Base-by-base conservation (phyloP, 2,113 vertebrate genomes). In the Rhinichthys klamathensis region DNA sequence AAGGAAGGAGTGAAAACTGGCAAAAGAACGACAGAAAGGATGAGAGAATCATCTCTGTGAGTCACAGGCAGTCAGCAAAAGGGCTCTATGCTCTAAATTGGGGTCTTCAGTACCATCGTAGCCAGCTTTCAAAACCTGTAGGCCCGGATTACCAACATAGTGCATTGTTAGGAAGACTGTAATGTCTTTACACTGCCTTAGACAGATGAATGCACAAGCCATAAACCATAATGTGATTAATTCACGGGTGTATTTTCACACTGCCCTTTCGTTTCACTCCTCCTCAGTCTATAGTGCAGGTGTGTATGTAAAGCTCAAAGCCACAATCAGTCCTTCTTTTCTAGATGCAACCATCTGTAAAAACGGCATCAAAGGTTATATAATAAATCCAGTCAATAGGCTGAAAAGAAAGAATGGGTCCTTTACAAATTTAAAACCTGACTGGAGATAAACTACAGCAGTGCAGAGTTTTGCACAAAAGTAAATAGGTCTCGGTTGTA, bases 71-170 rank as follows among this genome's bases (percentile, higher is more conserved):
- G 80, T 69, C 32, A 30, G 46, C 12, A 35, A 78, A 78, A 25
- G 65, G 51, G 27, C 25, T 81, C 54, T 79, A 70, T 41, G 25
- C 51, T 74, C 56, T 85, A 79, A 41, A 80, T 44, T 44, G 75
- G 46, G 83, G 32, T 79, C 63, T 69, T 79, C 63, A 70, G 65
- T 44, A 6, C 49, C 84, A 85, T 78, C 70, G 74, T 69, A 46
- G 32, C 63, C 32, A 25, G 60, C 60, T 70, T 83, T 76, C 80
- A 78, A 46, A 49, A 72, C 60, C 80, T 44, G 46, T 25, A 49
- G 46, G n/a, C 79, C 79, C 60, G 70, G 85, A 86, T 85, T 85
- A 74, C 54, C 13, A 86, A 23, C 70, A 65, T 8, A 18, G n/a
- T 27, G 77, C 12, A 73, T 73, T 80, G 84, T 80, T 35, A 51